These are phyloP conservation scores for Laterallus jamaicensis DNA, from an alignment of 2,113 vertebrate genomes.

Conservation along the genomic window DNA sequence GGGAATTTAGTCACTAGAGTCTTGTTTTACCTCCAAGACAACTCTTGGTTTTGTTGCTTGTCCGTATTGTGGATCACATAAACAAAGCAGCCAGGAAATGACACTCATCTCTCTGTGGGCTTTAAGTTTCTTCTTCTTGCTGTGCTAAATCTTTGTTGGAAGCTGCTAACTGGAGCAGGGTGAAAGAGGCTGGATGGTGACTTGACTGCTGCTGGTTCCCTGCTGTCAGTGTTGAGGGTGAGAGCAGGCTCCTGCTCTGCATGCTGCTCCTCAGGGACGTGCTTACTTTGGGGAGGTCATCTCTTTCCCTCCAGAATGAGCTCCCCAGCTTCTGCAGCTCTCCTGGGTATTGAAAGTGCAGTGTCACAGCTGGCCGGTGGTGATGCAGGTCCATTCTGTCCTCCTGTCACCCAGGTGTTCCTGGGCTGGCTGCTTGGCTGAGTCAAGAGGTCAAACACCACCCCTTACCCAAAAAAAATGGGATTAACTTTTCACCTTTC, in stretches of 20 bases:
- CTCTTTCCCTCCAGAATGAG: neutral
- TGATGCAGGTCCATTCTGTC: neutral
- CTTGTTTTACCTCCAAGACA: neutral
- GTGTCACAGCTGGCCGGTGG: neutral
- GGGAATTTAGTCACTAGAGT: neutral
- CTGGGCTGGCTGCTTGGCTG: neutral
- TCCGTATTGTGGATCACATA: neutral
- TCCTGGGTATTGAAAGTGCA: neutral
- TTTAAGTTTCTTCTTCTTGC: neutral
- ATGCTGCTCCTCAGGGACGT: fast-evolving
- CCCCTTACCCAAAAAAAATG: neutral
- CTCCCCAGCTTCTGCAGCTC: neutral
- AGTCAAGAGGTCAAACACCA: neutral
- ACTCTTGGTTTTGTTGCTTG: fast-evolving
- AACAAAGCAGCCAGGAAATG: neutral
- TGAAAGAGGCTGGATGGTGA: neutral
- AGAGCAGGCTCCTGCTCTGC: neutral
- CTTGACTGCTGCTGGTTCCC: neutral
- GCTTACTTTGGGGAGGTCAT: fast-evolving
- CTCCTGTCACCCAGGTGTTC: too few relatives aligned
- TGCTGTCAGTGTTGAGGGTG: neutral
- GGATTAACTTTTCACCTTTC: neutral
- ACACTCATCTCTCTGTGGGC: neutral
- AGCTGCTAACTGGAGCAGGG: neutral
- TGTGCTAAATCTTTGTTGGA: neutral